These are phyloP conservation scores for Flexamia atlantica DNA, from an alignment of 2,888 invertebrate species.

Conservation along the genomic window DNA sequence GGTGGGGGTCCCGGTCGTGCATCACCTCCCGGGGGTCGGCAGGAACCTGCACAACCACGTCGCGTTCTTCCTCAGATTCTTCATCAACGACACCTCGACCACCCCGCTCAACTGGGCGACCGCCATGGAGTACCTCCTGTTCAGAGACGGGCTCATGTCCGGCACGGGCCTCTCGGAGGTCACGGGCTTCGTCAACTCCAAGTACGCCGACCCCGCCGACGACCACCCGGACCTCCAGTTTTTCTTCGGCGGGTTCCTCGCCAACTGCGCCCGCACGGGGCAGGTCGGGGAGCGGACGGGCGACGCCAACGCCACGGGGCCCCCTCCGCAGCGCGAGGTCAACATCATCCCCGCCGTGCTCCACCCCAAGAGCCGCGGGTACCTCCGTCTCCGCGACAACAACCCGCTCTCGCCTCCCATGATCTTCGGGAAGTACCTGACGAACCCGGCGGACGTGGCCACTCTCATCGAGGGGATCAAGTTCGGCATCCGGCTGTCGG, in stretches of 20 bases:
- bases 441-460: slow-evolving; percentile 88
- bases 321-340: slow-evolving; percentile 77
- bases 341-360: slow-evolving; percentile 89
- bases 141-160: slow-evolving; percentile 93
- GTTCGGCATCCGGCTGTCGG: slow-evolving; percentile 83
- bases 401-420: slow-evolving; percentile 90
- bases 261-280: slow-evolving; percentile 91
- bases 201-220: slow-evolving; percentile 84
- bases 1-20: slow-evolving; percentile 82
- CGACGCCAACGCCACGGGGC: slow-evolving; percentile 75
- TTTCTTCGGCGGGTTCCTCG: slow-evolving; percentile 92
- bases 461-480: slow-evolving; percentile 90
- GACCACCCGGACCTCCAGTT: slow-evolving; percentile 92
- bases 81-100: slow-evolving; percentile 90
- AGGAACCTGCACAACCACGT: slow-evolving; percentile 93
- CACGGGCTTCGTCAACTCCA: slow-evolving; percentile 89
- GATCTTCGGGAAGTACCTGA: slow-evolving; percentile 90
- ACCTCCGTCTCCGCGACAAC: slow-evolving; percentile 83
- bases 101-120: slow-evolving; percentile 94
- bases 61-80: slow-evolving; percentile 87
- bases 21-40: slow-evolving; percentile 89
- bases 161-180: slow-evolving; percentile 93
- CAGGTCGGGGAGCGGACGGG: slow-evolving; percentile 89
- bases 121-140: slow-evolving; percentile 93
- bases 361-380: slow-evolving; percentile 92